Conservation (phyloP, 2,888 invertebrate species). For the Aleiodes leptofemur region DNA sequence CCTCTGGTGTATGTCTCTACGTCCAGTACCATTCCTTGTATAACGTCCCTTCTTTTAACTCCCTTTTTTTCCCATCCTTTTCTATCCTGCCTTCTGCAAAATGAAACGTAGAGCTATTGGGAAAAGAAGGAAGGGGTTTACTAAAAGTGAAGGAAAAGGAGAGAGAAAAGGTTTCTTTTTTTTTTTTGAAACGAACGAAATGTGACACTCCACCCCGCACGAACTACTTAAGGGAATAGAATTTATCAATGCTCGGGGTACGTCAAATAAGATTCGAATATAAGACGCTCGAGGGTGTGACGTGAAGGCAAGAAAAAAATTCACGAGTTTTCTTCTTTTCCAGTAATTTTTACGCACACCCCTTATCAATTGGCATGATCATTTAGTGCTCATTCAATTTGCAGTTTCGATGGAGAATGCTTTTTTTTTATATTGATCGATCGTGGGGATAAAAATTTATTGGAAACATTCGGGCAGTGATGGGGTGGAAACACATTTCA, state of each 20-base stretch:
- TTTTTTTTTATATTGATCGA: too few species aligned
- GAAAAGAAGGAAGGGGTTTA: background rate
- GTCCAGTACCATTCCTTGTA: slow-evolving; percentile 54
- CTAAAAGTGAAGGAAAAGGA: slow-evolving; percentile 15
- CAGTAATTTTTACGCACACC: background rate
- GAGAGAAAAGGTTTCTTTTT: slow-evolving; percentile 21
- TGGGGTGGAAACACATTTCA: too few species aligned
- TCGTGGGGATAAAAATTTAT: too few species aligned
- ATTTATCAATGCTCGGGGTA: slow-evolving; percentile 65
- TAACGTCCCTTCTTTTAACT: too few species aligned
- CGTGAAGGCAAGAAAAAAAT: background rate
- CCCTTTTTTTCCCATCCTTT: slow-evolving; percentile 11
- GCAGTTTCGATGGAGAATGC: background rate
- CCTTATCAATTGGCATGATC: slow-evolving; percentile 14
- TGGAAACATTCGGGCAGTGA: too few species aligned
- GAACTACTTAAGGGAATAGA: slow-evolving; percentile 66
- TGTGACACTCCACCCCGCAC: slow-evolving; percentile 57
- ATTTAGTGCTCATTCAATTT: slow-evolving; percentile 14
- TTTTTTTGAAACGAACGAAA: slow-evolving; percentile 58
- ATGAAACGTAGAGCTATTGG: slow-evolving; percentile 32
- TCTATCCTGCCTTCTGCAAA: slow-evolving; percentile 5
- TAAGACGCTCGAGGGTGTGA: slow-evolving; percentile 56
- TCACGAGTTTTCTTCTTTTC: background rate
- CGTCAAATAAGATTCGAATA: slow-evolving; percentile 68
- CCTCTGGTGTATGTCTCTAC: slow-evolving; percentile 50